Evolutionary conservation across 2,113 vertebrate genomes (phyloP), one percentile per base, ranked within the genome.

Genomic region (Tinamus guttatus): DNA sequence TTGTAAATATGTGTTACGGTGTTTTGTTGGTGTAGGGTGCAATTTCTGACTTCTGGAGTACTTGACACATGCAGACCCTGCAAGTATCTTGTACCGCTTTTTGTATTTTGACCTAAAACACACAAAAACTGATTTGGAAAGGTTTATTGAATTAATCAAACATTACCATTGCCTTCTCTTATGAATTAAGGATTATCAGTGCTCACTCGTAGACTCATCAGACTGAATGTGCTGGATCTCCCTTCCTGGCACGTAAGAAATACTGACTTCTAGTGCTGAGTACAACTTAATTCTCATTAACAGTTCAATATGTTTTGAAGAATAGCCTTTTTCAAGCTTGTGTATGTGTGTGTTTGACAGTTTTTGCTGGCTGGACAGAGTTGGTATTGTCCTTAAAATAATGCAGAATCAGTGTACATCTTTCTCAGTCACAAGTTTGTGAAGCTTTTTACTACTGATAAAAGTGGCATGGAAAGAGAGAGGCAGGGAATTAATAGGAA

Each of bases 401-500:
- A 41, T 75, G 75, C 89, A 60, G 49, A 93, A 80, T 95, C 85
- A 91, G 51, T 89, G 58, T 62, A 62, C 51, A 24, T 91, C 85
- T 96, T 49, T 92, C 67, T 91, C 75, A 85, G 85, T 58, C 74
- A 78, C 40, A 32, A 60, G 70, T 67, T 87, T 91, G 60, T 88
- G 70, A 88, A 78, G 64, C 41, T 78, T 93, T 95, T 64, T 71
- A 71, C 30, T 60, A 18, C 45, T 69, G 88, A 88, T 81, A 51
- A 87, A 83, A 94, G 56, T 60, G 30, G 32, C 59, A 20, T 59
- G 73, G 86, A 67, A 92, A 62, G 90, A 94, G 41, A 78, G 64
- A 85, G 85, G 77, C 45, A 67, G 65, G 70, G 93, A 93, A 82
- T 96, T 97, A 82, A 92, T 92, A 89, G 73, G 91, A 77, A 40